Evolutionary conservation across 2,888 invertebrate species (phyloP), one percentile per base, ranked within the genome.

Genomic region (Hirtodrosophila trivittata): DNA sequence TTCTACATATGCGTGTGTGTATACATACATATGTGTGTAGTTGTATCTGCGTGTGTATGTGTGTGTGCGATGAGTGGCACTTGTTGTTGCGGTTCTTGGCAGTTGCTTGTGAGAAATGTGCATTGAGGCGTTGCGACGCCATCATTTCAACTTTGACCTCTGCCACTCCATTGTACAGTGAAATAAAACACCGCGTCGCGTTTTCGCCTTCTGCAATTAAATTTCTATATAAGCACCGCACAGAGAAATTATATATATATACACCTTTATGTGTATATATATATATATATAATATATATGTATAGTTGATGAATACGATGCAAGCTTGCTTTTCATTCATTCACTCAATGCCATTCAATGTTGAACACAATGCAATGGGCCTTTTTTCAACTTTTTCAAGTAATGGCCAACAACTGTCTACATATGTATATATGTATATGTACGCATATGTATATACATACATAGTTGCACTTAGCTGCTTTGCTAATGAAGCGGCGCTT

Each of bases 201-300:
- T 66, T 52, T 62, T 80, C 64, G 77, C 85, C 78, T 82, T 82
- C 67, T 77, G 83, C 65, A 85, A 87, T 87, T 85, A 70, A 77
- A 67, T 87, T 80, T 87, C 71, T 66, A 67, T 67, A 56, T 30
- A 41, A 39, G 39, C 39, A 25, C 10, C 49, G 41, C 47, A 49
- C 9, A 35, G 47, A 56, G 62, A 55, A 52, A 65, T 51, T 66
- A 18, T 62, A 43, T 66, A 21, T 21, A 5, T 66, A 18, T 62
- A 43, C 62, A 21, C 5, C 3, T 21, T 21, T 21, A 21, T 21
- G 18, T 21, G 18, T n/a, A n/a, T n/a, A n/a, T n/a, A n/a, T n/a
- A n/a, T n/a, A n/a, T n/a, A n/a, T n/a, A n/a, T n/a, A n/a, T n/a
- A n/a, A n/a, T n/a, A n/a, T n/a, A n/a, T n/a, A n/a, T n/a, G n/a